Evolutionary conservation across 2,113 vertebrate species (phyloP), one percentile per base, ranked within the genome.

Genomic region (Aplodontia rufa): DNA sequence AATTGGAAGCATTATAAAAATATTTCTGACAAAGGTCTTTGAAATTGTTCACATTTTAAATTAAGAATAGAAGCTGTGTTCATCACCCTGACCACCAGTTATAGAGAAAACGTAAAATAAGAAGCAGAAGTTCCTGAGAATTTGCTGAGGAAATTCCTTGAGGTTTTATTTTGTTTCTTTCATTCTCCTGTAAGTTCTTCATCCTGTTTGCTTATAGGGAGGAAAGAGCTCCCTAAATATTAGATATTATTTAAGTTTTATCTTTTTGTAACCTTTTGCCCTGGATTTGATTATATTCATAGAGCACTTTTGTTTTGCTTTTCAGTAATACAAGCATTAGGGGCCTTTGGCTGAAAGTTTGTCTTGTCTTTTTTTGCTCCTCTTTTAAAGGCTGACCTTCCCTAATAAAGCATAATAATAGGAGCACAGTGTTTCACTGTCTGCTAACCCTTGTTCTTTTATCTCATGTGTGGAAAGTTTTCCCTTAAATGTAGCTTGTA

Each of bases 21-120:
- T 81, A 35, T 82, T 22, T 88, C 37, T 60, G 42, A 80, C 55
- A 10, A 60, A 47, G 32, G 30, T 90, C 90, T 40, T 64, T 4
- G 3, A 78, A 30, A 68, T 69, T 90, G 81, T 91, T 88, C 53
- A 24, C 47, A 32, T 72, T 69, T 93, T 94, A 87, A 75, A 86
- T 85, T 51, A 69, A 89, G 42, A 19, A 40, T 42, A 51, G 19
- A 91, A 84, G 17, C n/a, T 79, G 2, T 80, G 9, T 75, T 83
- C n/a, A 58, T 87, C 20, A 35, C 14, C 22, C 40, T n/a, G 9
- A 90, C 49, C 10, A 66, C 4, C 19, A 28, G 19, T 91, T 45
- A 35, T 58, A 58, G 51, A 93, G 24, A 87, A 89, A 42, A 30
- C 58, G 51, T 64, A 68, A 76, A 82, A 37, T 74, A 79, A 66